Conservation (phyloP, 2,113 vertebrate species). For the Puma concolor region DNA sequence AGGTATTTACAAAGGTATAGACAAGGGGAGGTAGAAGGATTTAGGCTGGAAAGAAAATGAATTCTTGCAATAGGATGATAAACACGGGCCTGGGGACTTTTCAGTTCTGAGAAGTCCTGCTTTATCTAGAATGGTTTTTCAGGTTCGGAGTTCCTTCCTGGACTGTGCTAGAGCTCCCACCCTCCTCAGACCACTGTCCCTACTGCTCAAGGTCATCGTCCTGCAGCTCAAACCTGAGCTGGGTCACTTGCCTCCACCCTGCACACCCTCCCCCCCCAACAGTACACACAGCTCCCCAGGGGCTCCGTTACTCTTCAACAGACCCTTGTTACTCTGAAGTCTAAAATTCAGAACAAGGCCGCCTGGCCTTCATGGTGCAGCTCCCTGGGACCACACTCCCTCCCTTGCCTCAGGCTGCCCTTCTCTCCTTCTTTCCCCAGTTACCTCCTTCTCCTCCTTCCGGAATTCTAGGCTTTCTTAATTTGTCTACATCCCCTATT, state of each 20-base stretch:
- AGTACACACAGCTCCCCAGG: not conserved
- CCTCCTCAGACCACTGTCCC: not conserved
- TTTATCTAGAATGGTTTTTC: not conserved
- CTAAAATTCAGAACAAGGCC: not conserved
- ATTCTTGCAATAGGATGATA: not conserved
- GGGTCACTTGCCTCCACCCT: not conserved
- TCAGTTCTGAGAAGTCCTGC: not conserved
- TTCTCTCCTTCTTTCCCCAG: too few species aligned
- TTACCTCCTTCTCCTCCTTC: not conserved
- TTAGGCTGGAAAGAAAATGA: not conserved
- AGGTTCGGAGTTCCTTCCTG: rapidly evolving
- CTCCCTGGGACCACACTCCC: not conserved
- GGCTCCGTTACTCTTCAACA: not conserved
- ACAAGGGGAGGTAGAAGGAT: not conserved
- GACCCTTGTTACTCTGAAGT: not conserved
- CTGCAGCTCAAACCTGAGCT: not conserved
- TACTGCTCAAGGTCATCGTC: not conserved
- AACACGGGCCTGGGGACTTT: not conserved
- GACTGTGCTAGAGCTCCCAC: not conserved
- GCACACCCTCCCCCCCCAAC: not conserved
- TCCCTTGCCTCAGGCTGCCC: not conserved
- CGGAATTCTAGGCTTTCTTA: not conserved
- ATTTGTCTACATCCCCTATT: not conserved
- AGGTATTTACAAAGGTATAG: not conserved
- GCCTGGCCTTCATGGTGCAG: rapidly evolving